Base-by-base conservation (phyloP, 2,888 invertebrate species). In the Sabatieria punctata region DNA sequence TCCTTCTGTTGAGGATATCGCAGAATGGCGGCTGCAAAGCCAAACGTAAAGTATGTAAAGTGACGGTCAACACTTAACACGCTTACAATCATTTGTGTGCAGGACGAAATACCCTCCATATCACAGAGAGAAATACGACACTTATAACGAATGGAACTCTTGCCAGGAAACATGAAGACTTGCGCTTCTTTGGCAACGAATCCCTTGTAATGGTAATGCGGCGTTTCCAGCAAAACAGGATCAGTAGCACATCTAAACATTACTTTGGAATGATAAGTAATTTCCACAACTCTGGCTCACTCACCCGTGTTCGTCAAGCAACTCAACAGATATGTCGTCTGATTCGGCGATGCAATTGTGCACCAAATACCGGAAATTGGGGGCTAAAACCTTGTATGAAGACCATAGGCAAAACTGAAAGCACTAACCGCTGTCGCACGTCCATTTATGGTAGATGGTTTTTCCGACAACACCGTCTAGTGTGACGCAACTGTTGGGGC, bases 391-490 rank as follows among this genome's bases (percentile, higher is more conserved):
- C 19, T 4, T n/a, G n/a, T n/a, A n/a, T n/a, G n/a, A n/a, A n/a
- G n/a, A n/a, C n/a, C n/a, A n/a, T n/a, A n/a, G n/a, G n/a, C n/a
- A n/a, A n/a, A n/a, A n/a, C n/a, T n/a, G n/a, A n/a, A n/a, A n/a
- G n/a, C n/a, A n/a, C n/a, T n/a, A n/a, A n/a, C n/a, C n/a, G n/a
- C n/a, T n/a, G 24, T 60, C 58, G 49, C 61, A 61, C 36, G 54
- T 51, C 61, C 61, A 62, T 46, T 57, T 57, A 49, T 62, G 62
- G 49, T 54, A 60, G 43, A 62, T 48, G 41, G 54, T 59, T 46
- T 60, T 60, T 25, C 62, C 62, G 36, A 62, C 59, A 43, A 55
- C 56, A 4, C 60, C 61, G 41, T 62, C 61, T 38, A 62, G 44
- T 1, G 60, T 61, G n/a, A 56, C 56, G 45, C 62, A 62, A 38